Evolutionary conservation across 2,888 invertebrate species (phyloP).

Genomic region (Cyaniris semiargus): DNA sequence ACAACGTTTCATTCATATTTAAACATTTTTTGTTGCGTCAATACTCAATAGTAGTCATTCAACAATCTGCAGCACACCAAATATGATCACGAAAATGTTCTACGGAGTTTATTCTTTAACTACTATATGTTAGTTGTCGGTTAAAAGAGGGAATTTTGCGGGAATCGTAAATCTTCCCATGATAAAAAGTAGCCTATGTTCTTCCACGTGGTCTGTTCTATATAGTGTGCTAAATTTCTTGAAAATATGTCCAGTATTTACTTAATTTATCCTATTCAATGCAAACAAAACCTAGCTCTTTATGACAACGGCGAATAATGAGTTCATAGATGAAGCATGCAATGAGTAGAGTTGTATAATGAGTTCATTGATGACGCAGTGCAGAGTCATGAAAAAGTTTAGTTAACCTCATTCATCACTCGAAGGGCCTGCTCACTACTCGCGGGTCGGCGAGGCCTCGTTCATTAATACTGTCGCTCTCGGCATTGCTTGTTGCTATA

Average conservation of each 20-base stretch:
- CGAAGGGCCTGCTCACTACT: constrained; percentile 42
- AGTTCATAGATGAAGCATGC: neutral
- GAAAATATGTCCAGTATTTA: no score
- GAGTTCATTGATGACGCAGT: constrained; percentile 47
- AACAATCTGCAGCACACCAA: neutral
- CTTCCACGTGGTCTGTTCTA: neutral
- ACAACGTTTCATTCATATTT: constrained; percentile 26
- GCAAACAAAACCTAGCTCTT: no score
- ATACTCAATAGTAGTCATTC: neutral
- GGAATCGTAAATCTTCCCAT: no score
- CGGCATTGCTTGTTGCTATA: neutral
- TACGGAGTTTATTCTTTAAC: neutral
- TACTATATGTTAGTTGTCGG: no score
- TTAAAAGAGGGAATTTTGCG: no score
- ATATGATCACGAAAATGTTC: neutral
- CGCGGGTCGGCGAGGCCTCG: constrained; percentile 38
- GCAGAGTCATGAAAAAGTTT: constrained; percentile 49
- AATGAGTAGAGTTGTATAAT: neutral
- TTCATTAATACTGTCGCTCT: constrained; percentile 39
- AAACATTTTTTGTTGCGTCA: constrained; percentile 5
- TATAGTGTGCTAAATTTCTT: neutral
- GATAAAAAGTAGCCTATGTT: no score
- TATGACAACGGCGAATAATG: neutral
- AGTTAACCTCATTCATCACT: constrained; percentile 67
- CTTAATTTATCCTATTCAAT: no score